These are phyloP conservation scores for Rotaria sp. DNA, from an alignment of 2,888 invertebrate species.

Conservation along the genomic window DNA sequence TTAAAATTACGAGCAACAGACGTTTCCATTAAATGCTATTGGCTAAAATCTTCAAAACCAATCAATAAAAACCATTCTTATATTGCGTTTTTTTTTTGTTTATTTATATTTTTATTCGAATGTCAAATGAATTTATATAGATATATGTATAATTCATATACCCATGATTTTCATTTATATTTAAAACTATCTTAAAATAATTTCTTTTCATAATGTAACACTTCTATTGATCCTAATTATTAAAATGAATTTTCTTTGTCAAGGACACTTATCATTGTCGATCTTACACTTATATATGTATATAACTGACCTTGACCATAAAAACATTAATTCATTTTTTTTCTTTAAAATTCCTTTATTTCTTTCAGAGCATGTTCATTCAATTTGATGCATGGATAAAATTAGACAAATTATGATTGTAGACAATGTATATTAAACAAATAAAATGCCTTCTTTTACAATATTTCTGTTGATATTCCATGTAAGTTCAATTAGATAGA, in stretches of 20 bases:
- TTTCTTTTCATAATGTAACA: background rate
- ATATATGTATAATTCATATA: background rate
- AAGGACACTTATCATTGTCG: background rate
- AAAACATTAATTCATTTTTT: background rate
- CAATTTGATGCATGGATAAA: background rate
- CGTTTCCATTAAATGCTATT: background rate
- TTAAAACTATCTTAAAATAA: background rate
- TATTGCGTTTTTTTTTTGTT: background rate
- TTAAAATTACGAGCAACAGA: background rate
- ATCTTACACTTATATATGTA: background rate
- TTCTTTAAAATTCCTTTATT: background rate
- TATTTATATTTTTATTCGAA: background rate
- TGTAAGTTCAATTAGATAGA: background rate
- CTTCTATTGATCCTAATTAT: background rate
- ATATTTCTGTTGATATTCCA: background rate
- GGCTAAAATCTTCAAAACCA: background rate
- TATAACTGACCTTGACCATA: background rate
- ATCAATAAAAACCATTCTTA: background rate
- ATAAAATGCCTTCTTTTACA: background rate
- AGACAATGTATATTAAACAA: background rate
- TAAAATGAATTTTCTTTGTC: background rate
- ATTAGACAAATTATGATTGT: background rate
- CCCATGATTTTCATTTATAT: background rate
- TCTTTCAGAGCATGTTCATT: background rate
- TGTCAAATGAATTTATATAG: background rate